Evolutionary conservation across 2,797 vertebrate species (phyloP).

Genomic region (Xiphophorus birchmanni): DNA sequence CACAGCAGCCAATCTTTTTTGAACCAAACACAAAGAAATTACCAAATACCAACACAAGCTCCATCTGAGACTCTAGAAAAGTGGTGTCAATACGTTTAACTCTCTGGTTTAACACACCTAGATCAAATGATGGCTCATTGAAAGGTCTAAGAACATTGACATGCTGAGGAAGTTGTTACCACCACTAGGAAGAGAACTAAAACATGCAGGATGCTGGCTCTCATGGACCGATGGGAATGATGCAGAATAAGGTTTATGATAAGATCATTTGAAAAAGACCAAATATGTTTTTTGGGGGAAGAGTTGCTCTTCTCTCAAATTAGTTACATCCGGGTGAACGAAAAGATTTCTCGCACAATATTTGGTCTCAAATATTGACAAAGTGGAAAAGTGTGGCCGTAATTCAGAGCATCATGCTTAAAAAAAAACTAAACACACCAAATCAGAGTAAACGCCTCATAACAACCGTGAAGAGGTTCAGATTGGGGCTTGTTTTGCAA

Average conservation of each 20-base stretch:
- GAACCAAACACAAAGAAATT: background rate
- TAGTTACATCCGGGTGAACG: background rate
- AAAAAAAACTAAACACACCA: background rate
- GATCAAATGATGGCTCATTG: no score
- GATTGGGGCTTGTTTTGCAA: background rate
- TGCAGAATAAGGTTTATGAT: background rate
- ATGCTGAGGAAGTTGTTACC: no score
- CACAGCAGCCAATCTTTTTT: background rate
- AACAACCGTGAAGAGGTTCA: background rate
- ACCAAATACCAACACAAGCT: background rate
- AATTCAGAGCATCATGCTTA: background rate
- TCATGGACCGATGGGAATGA: background rate
- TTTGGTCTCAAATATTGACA: background rate
- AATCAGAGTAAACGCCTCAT: background rate
- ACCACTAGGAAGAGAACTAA: no score
- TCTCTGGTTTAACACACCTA: no score
- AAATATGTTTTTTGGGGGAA: background rate
- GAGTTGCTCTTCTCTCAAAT: background rate
- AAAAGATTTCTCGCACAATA: background rate
- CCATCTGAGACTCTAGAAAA: background rate
- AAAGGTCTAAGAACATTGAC: no score
- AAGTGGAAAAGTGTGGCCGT: background rate
- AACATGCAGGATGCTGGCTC: no score
- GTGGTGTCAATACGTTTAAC: no score
- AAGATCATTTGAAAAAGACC: background rate